These are phyloP conservation scores for Empis stercorea DNA, from an alignment of 2,888 invertebrate species.

Conservation along the genomic window DNA sequence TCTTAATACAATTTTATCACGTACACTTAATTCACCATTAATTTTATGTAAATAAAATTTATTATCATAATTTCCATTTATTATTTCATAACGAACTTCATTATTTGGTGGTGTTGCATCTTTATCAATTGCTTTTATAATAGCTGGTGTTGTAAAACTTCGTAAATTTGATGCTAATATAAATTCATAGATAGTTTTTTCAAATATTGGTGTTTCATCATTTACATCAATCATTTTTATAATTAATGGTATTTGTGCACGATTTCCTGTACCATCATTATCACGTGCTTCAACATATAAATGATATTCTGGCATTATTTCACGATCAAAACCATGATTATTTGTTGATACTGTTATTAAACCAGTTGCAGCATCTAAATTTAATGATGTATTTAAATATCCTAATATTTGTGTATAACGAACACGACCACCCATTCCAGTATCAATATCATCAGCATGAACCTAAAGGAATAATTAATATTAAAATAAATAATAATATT, in stretches of 20 bases:
- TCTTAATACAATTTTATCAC: conserved; percentile 35
- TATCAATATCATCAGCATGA: conserved; percentile 70
- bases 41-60: conserved; percentile 62
- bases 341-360: conserved; percentile 65
- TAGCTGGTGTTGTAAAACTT: conserved; percentile 64
- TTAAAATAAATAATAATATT: conserved; percentile 15
- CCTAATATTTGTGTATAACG: conserved; percentile 68
- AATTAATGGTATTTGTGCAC: conserved; percentile 56
- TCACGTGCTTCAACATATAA: conserved; percentile 80
- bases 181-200: conserved; percentile 65
- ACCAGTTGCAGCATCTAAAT: conserved; percentile 65
- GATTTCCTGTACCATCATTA: conserved; percentile 67
- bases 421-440: conserved; percentile 61
- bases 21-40: conserved; percentile 60
- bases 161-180: conserved; percentile 59
- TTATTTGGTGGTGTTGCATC: conserved; percentile 79
- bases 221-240: conserved; percentile 69
- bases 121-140: conserved; percentile 69
- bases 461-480: conserved; percentile 42
- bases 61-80: conserved; percentile 60
- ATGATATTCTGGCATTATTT: conserved; percentile 60
- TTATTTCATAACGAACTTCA: conserved; percentile 69
- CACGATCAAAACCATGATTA: conserved; percentile 69
- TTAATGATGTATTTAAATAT: conserved; percentile 62
- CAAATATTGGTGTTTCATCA: conserved; percentile 77